phyloP scores from a whole-genome alignment of 1,140 invertebrate genomes.

The Brachionus angularis region DNA sequence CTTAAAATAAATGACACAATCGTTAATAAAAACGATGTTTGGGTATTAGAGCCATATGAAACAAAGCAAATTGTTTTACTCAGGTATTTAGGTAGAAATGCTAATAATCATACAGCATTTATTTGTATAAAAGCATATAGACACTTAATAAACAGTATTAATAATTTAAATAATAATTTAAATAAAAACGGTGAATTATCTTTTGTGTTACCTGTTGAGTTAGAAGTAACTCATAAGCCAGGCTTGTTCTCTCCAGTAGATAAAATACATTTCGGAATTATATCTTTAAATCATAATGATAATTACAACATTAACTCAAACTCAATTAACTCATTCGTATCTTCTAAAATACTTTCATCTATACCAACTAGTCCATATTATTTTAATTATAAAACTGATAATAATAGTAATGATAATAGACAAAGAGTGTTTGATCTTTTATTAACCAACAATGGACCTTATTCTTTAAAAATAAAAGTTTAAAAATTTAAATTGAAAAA shows the following conservation, averaged over 20 bases:
- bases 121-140: constrained; percentile 10
- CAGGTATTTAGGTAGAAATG: constrained; percentile 1
- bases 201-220: constrained; percentile 6
- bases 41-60: constrained; percentile 23
- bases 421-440: constrained; percentile 10
- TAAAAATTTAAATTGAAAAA: background rate
- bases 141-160: constrained; percentile 26
- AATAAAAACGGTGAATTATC: background rate
- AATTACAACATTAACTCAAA: too few relatives aligned
- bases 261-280: constrained; percentile 19
- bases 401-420: background rate
- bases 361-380: background rate
- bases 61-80: constrained; percentile 16
- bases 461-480: constrained; percentile 2
- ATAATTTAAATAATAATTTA: too few relatives aligned
- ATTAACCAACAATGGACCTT: background rate
- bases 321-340: background rate
- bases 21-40: too few relatives aligned
- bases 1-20: too few relatives aligned
- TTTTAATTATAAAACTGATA: background rate
- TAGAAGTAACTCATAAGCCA: constrained; percentile 11
- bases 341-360: background rate
- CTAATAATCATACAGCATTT: constrained; percentile 36
- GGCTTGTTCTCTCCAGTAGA: background rate
- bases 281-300: background rate